Base-by-base conservation (phyloP, 2,888 invertebrate genomes). In the Sinopyrophorus schimmeli region DNA sequence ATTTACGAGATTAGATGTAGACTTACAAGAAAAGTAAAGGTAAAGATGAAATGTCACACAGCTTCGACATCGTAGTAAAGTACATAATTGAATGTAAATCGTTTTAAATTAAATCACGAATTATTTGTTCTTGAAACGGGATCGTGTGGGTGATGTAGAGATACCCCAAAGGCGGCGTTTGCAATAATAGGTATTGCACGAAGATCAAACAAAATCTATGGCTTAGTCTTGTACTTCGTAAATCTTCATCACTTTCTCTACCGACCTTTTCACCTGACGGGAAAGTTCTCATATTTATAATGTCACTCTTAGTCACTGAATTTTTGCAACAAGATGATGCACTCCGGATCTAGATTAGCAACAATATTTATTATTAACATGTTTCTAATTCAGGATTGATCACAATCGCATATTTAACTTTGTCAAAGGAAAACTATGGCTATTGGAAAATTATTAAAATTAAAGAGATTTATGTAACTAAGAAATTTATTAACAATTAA, bases 271-370 rank as follows among this genome's bases (percentile, higher is more conserved):
- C 55, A 63, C 63, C 63, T 55, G 54, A 40, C 60, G 61, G 56
- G 61, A 63, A 63, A 63, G 63, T 63, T 63, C 60, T 53, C 60
- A 60, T 60, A 55, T 37, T 38, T 37, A 47, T 57, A 59, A 55
- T 59, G 59, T 59, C 59, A 53, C 54, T 40, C 46, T 31, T 11
- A n/a, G 41, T 27, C 17, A 28, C 35, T 17, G 23, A 30, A 34
- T 42, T 31, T 26, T 21, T 34, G 21, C n/a, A n/a, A n/a, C n/a
- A n/a, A n/a, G n/a, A n/a, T n/a, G n/a, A n/a, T n/a, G n/a, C n/a
- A n/a, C n/a, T n/a, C n/a, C n/a, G n/a, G n/a, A n/a, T n/a, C n/a
- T n/a, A n/a, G n/a, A n/a, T n/a, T n/a, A n/a, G n/a, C n/a, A n/a
- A n/a, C n/a, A n/a, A n/a, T n/a, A n/a, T n/a, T n/a, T n/a, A n/a